A percentile compares a stretch with the other conserved stretches of the same genome.
Evolutionary conservation across 2,888 invertebrate genomes (phyloP).

Genomic region (Drosophila paramelanica): DNA sequence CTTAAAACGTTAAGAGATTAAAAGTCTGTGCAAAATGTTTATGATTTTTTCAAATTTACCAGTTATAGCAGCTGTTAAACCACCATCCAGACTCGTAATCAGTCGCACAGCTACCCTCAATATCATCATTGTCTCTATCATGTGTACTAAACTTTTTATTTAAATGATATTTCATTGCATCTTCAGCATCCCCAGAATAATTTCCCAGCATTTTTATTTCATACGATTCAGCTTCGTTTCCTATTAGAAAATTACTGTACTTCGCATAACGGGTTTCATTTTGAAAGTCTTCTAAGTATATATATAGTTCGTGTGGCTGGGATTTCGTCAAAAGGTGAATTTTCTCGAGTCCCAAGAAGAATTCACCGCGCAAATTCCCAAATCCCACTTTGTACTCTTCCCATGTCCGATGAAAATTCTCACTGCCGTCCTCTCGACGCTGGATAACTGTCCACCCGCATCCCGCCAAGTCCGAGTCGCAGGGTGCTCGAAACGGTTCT

Average conservation of each 20-base stretch:
- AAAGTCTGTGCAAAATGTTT: too few relatives aligned
- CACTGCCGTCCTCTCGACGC: constrained; percentile 87
- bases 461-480: too few relatives aligned
- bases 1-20: neutral
- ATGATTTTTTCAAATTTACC: neutral
- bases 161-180: constrained; percentile 88
- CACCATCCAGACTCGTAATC: constrained; percentile 90
- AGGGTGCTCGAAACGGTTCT: too few relatives aligned
- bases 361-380: constrained; percentile 89
- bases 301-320: constrained; percentile 86
- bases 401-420: constrained; percentile 88
- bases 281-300: constrained; percentile 88
- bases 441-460: neutral
- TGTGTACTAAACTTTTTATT: constrained; percentile 89
- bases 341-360: constrained; percentile 89
- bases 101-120: constrained; percentile 86
- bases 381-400: constrained; percentile 89
- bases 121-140: constrained; percentile 88
- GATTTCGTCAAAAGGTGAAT: constrained; percentile 85
- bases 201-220: constrained; percentile 87
- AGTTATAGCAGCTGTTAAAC: constrained; percentile 87
- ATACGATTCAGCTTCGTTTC: constrained; percentile 88
- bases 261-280: constrained; percentile 86
- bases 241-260: constrained; percentile 88
- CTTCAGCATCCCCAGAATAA: constrained; percentile 87